Evolutionary conservation across 2,113 vertebrate species (phyloP).

Genomic region (Natator depressus): DNA sequence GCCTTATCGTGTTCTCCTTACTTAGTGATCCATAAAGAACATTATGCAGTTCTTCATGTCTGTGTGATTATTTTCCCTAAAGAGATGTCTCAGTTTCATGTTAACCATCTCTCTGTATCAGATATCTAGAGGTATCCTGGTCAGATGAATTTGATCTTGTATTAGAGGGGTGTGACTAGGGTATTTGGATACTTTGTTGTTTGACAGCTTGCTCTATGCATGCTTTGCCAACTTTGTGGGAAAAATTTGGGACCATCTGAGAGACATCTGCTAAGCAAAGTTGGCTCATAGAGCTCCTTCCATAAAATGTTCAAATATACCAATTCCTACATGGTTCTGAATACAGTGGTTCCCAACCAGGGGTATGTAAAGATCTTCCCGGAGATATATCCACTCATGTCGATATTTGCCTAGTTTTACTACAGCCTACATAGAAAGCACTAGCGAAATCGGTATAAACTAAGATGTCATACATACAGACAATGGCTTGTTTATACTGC

Average conservation of each 20-base stretch:
- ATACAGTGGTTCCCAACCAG: not conserved
- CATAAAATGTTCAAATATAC: accelerated
- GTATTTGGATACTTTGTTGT: not conserved
- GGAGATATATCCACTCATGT: too few species aligned
- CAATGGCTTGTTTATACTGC: too few species aligned
- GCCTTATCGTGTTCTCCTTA: not conserved
- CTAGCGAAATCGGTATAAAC: too few species aligned
- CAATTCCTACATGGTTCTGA: not conserved
- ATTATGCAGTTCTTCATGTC: not conserved
- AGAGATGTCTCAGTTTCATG: not conserved
- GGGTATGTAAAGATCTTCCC: too few species aligned
- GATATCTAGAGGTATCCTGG: not conserved
- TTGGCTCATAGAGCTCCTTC: not conserved
- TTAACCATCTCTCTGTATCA: not conserved
- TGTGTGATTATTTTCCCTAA: not conserved
- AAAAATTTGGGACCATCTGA: not conserved
- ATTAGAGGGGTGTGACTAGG: not conserved
- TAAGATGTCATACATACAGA: too few species aligned
- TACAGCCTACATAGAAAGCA: too few species aligned
- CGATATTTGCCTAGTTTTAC: too few species aligned
- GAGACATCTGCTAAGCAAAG: not conserved
- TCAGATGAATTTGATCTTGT: not conserved
- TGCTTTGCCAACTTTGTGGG: not conserved
- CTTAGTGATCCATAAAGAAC: not conserved
- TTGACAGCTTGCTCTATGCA: not conserved